Evolutionary conservation across 2,113 vertebrate genomes (phyloP), one percentile per base, ranked within the genome.

Genomic region (Mirza zaza): DNA sequence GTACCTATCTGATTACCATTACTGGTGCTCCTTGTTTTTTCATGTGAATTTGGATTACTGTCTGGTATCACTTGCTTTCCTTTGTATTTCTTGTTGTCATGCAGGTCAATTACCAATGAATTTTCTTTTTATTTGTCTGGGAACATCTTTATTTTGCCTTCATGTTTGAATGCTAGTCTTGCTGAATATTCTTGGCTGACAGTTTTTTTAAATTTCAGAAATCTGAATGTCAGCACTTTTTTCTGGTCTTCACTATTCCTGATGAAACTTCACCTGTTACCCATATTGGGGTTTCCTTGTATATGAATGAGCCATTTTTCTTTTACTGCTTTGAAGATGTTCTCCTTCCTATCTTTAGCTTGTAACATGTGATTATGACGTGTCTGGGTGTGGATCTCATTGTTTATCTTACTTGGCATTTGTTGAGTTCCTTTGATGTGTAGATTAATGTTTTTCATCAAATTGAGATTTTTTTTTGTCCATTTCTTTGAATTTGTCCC

Each of bases 141-240:
- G 39, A 86, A 61, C 25, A 82, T 39, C 36, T 88, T 96, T 52
- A 71, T 87, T 93, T 91, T 55, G 84, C 59, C n/a, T 84, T 71
- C 34, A 91, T 15, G 94, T 87, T 71, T 55, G 61, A 93, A 80
- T 86, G 42, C 90, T 25, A 79, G 45, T 73, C 94, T 92, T 96
- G n/a, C 27, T 86, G 32, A 91, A 71, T 79, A 84, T 59, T 84
- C 42, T 89, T 85, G 36, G 21, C 50, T 67, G 73, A 73, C 2
- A 82, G 20, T n/a, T 95, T 81, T 71, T 77, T 77, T 57, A 10
- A 68, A 79, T 59, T 80, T 86, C 61, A 61, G 55, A 27, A 91
- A 68, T 85, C 84, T 52, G 48, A 94, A 59, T 73, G 18, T 39
- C 36, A 50, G n/a, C n/a, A 73, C 20, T 79, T 63, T 81, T 5